Evolutionary conservation across 2,888 invertebrate genomes (phyloP).

Genomic region (Papilio elwesi): DNA sequence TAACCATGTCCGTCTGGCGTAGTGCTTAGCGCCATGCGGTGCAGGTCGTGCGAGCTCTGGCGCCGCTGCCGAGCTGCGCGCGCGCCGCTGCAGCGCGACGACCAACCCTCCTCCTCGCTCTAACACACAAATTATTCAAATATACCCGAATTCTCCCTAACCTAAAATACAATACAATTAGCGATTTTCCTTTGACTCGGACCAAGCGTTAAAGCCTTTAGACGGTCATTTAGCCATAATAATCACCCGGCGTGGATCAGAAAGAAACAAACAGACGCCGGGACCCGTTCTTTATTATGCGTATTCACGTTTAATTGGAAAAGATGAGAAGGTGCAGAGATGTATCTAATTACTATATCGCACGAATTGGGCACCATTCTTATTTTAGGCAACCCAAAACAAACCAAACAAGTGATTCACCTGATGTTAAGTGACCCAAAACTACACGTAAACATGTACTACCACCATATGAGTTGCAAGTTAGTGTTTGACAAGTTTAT

Average conservation of each 20-base stretch:
- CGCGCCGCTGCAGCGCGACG: constrained; percentile 65
- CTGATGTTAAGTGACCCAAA: no score
- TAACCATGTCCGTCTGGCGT: constrained; percentile 45
- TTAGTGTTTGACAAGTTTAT: no score
- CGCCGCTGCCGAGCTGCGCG: constrained; percentile 65
- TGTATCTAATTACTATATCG: no score
- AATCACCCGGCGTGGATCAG: constrained; percentile 67
- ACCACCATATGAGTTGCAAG: no score
- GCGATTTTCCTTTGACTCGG: constrained; percentile 46
- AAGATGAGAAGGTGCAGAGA: constrained; percentile 41
- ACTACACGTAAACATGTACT: no score
- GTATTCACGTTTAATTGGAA: constrained; percentile 72
- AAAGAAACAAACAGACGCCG: constrained; percentile 55
- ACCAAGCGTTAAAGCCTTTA: constrained; percentile 48
- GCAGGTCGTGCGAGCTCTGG: constrained; percentile 71
- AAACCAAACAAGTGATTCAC: no score
- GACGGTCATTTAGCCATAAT: constrained; percentile 81
- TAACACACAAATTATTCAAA: constrained; percentile 33
- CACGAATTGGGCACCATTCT: no score
- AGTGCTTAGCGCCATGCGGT: constrained; percentile 56
- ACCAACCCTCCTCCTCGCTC: constrained; percentile 60
- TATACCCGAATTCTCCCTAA: no score
- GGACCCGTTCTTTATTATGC: constrained; percentile 63
- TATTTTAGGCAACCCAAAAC: no score
- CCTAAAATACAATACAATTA: constrained; percentile 31